Evolutionary conservation across 2,888 invertebrate genomes (phyloP), one percentile per base, ranked within the genome.

Genomic region (Caenorhabditis parvicauda): DNA sequence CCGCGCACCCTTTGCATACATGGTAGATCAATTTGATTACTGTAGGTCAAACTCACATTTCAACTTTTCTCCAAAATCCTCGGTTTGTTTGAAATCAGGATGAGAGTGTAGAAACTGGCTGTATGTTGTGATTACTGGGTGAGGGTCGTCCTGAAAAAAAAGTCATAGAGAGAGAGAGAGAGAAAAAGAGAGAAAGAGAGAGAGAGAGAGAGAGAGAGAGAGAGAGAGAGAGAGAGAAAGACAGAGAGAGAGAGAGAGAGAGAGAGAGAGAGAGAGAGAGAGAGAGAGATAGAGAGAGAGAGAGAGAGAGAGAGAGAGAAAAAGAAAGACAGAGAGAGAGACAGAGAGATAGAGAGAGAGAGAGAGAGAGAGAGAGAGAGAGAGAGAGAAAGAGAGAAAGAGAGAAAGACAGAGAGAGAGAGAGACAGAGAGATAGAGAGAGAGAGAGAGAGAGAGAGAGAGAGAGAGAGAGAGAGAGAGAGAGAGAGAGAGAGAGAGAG

Each of bases 261-360:
- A 46, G 39, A 46, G 42, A 48, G 42, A 47, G 54, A 39, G 38
- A 47, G 47, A 47, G 54, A 49, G 7, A 47, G 28, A 19, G 43
- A 28, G 39, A 45, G 35, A 3, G 42, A 29, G 19, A 28, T 25
- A 37, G 21, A n/a, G 27, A 37, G 38, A 46, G 32, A 54, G 46
- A 28, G 48, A 49, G 43, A 29, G 28, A 27, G 27, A 22, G 45
- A 39, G 54, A 35, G 22, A 32, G 29, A 32, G n/a, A n/a, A n/a
- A 19, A 14, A 37, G 28, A 27, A 22, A 9, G 39, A 27, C 9
- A 28, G 22, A 48, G 21, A 24, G 38, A 48, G 14, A 17, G 27
- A 24, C 22, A n/a, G 24, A 39, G 5, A 37, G 28, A 37, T 2
- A 21, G 27, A 22, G 17, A 39, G 22, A 25, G 27, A 39, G 37